Evolutionary conservation across 2,113 vertebrate species (phyloP).

Genomic region (Syrrhaptes paradoxus): DNA sequence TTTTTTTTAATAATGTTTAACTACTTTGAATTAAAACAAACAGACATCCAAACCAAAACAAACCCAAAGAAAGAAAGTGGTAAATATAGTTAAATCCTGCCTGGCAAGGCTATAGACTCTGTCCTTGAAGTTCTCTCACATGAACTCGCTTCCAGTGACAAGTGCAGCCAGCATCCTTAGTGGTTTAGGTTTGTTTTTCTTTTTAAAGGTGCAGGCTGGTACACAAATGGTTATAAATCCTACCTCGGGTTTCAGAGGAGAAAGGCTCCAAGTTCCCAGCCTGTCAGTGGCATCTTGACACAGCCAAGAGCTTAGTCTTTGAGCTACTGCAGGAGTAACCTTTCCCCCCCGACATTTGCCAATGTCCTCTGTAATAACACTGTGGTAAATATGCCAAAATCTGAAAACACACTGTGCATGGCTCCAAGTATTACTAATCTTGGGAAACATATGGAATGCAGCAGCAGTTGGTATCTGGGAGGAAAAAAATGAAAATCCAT

Average conservation of each 20-base stretch:
- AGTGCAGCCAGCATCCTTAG: background rate
- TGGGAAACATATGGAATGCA: background rate
- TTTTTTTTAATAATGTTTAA: background rate
- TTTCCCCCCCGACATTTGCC: background rate
- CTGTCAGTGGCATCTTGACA: background rate
- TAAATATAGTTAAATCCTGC: background rate
- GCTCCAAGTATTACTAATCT: background rate
- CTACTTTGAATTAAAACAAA: background rate
- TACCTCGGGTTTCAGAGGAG: background rate
- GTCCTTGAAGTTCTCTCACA: background rate
- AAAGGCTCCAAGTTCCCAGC: background rate
- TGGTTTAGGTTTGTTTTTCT: background rate
- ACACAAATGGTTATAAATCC: background rate
- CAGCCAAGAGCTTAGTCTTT: background rate
- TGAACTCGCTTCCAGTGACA: background rate
- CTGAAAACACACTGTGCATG: background rate
- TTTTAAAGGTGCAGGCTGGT: background rate
- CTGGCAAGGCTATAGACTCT: background rate
- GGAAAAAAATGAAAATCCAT: background rate
- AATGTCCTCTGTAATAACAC: background rate
- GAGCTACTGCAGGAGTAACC: background rate
- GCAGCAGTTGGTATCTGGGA: background rate
- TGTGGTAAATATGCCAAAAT: background rate
- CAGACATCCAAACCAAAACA: background rate
- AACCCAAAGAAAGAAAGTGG: background rate